These are phyloP conservation scores for Drosophila auraria DNA, from an alignment of 1,140 invertebrate genomes.

Conservation along the genomic window DNA sequence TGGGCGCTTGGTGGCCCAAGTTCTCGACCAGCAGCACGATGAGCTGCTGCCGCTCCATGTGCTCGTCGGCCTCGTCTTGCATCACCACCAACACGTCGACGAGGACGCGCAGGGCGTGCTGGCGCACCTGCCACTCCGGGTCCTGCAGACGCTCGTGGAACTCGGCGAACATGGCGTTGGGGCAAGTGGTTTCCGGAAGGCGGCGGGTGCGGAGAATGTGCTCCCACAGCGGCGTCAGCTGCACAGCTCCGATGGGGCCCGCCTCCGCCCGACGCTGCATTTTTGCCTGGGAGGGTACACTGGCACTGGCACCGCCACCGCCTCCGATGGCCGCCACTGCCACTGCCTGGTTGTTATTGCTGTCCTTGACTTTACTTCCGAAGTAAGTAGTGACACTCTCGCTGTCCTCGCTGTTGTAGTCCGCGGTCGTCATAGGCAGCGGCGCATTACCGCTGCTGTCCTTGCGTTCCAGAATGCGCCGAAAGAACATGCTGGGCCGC, in stretches of 20 bases:
- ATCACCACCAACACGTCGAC: slow-evolving; percentile 90
- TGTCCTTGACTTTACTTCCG: slow-evolving; percentile 44
- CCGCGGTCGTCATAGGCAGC: slow-evolving; percentile 13
- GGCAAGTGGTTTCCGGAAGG: slow-evolving; percentile 88
- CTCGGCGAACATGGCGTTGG: slow-evolving; percentile 88
- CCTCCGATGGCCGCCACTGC: neutral
- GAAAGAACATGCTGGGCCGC: slow-evolving; percentile 68
- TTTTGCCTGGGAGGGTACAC: slow-evolving; percentile 18
- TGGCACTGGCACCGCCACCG: neutral
- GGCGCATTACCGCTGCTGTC: slow-evolving; percentile 21
- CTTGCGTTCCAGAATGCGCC: slow-evolving; percentile 73
- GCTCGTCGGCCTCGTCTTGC: slow-evolving; percentile 87
- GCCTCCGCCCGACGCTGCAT: slow-evolving; percentile 53
- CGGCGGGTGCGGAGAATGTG: slow-evolving; percentile 88
- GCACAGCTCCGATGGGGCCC: slow-evolving; percentile 72
- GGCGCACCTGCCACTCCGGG: slow-evolving; percentile 92
- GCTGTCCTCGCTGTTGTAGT: slow-evolving; percentile 39
- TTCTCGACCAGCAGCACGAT: slow-evolving; percentile 90
- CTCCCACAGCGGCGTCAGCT: slow-evolving; percentile 91
- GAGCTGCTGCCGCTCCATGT: slow-evolving; percentile 86
- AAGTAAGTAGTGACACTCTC: slow-evolving; percentile 44
- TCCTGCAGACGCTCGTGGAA: slow-evolving; percentile 90
- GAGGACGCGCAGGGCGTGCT: slow-evolving; percentile 91
- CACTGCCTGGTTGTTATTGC: slow-evolving; percentile 54
- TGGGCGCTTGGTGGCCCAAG: slow-evolving; percentile 90